A percentile compares a stretch with the other conserved stretches of the same genome.
These are phyloP conservation scores for Lapara coniferarum DNA, from an alignment of 2,888 invertebrate genomes.

Conservation along the genomic window DNA sequence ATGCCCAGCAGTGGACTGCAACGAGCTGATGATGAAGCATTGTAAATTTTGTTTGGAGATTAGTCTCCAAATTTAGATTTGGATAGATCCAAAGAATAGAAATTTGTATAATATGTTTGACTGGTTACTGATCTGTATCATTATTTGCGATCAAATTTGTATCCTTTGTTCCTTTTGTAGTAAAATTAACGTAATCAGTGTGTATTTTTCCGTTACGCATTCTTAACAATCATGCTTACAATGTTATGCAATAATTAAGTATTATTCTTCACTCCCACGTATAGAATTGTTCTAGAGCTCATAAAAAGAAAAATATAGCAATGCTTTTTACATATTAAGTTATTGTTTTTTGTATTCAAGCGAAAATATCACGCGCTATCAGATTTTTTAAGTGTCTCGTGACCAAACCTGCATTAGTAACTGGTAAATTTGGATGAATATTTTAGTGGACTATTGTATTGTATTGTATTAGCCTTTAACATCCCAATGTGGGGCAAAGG, in stretches of 20 bases:
- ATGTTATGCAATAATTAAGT: background rate
- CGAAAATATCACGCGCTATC: background rate
- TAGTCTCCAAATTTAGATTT: too few relatives aligned
- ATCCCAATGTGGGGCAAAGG: too few relatives aligned
- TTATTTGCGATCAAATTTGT: too few relatives aligned
- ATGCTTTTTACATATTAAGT: background rate
- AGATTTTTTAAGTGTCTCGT: background rate
- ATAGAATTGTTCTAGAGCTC: background rate
- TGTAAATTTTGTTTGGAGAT: too few relatives aligned
- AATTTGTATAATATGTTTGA: too few relatives aligned
- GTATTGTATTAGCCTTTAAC: too few relatives aligned
- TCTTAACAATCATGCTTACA: background rate
- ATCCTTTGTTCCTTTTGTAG: too few relatives aligned
- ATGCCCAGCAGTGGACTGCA: too few relatives aligned
- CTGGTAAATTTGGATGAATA: background rate
- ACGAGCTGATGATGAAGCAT: too few relatives aligned
- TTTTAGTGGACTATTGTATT: background rate
- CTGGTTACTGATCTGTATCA: too few relatives aligned
- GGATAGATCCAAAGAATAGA: too few relatives aligned
- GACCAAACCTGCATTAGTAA: constrained; percentile 5
- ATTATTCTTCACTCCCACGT: background rate
- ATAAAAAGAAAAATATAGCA: background rate
- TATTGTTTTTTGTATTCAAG: constrained; percentile 5
- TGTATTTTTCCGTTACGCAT: background rate
- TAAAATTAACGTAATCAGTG: too few relatives aligned